Conservation (phyloP, 1,140 invertebrate species). For the Neodiprion lecontei region DNA sequence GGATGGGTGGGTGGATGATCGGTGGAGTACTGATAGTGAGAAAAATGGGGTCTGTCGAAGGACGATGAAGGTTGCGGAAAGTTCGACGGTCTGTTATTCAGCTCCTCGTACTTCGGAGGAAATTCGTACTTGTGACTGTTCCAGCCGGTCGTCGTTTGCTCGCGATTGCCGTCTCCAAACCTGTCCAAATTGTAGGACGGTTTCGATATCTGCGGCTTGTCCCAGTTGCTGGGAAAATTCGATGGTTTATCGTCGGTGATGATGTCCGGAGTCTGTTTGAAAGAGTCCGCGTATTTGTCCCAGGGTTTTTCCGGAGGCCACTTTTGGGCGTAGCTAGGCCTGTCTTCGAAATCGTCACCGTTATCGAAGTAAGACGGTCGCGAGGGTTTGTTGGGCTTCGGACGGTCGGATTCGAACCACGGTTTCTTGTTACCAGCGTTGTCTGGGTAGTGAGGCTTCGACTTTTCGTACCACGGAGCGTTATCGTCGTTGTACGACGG, state of each 20-base stretch:
- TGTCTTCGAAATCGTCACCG: slow-evolving; percentile 36
- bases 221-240: slow-evolving; percentile 67
- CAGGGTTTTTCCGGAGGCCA: slow-evolving; percentile 56
- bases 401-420: slow-evolving; percentile 42
- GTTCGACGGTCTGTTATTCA: slow-evolving; percentile 31
- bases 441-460: slow-evolving; percentile 48
- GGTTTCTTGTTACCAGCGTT: slow-evolving; percentile 44
- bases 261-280: slow-evolving; percentile 55
- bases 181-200: slow-evolving; percentile 41
- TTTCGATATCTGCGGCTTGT: slow-evolving; percentile 43
- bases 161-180: slow-evolving; percentile 37
- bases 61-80: slow-evolving; percentile 14
- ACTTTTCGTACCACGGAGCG: slow-evolving; percentile 53
- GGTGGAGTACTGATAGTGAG: slow-evolving; percentile 54
- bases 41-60: slow-evolving; percentile 47
- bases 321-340: slow-evolving; percentile 49
- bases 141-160: slow-evolving; percentile 34
- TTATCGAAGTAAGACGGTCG: slow-evolving; percentile 34
- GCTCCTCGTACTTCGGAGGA: slow-evolving; percentile 38
- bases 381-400: slow-evolving; percentile 25
- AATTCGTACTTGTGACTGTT: slow-evolving; percentile 44
- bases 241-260: slow-evolving; percentile 73
- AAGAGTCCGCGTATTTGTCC: slow-evolving; percentile 43
- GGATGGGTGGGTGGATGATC: slow-evolving; percentile 64
- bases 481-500: slow-evolving; percentile 42